Conservation (phyloP, 2,797 vertebrate genomes). For the Hemitrygon akajei region DNA sequence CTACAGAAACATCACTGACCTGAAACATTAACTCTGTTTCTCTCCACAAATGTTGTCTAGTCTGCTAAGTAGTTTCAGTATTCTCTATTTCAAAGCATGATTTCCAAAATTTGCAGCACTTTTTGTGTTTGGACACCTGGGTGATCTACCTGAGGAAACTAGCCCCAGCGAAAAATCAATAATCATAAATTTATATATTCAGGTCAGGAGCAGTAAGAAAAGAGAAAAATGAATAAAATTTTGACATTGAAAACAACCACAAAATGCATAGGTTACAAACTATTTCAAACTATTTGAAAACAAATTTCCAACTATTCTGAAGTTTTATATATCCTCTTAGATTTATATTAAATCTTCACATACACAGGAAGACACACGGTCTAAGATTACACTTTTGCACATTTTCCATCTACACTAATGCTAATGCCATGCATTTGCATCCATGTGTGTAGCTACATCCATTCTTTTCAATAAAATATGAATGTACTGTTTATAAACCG, state of each 20-base stretch:
- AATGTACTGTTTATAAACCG: background rate
- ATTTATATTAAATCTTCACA: background rate
- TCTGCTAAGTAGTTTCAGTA: too few species aligned
- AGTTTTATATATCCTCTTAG: background rate
- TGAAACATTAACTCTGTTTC: too few species aligned
- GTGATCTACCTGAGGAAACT: background rate
- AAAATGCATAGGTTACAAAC: background rate
- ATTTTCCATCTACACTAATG: background rate
- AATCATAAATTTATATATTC: background rate
- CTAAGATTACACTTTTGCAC: background rate
- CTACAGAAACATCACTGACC: too few species aligned
- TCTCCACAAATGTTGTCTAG: too few species aligned
- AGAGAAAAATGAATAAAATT: background rate
- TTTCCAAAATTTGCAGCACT: too few species aligned
- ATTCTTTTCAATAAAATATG: background rate
- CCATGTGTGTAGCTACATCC: background rate
- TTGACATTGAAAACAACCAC: background rate
- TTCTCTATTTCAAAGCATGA: too few species aligned
- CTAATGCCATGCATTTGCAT: background rate
- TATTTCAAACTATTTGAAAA: too few species aligned
- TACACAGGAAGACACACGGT: too few species aligned
- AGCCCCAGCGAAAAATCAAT: background rate
- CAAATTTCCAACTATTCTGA: background rate
- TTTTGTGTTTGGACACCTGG: background rate
- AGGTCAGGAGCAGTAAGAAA: background rate